Conservation (phyloP, 2,888 invertebrate genomes). For the Argynnis bischoffii region DNA sequence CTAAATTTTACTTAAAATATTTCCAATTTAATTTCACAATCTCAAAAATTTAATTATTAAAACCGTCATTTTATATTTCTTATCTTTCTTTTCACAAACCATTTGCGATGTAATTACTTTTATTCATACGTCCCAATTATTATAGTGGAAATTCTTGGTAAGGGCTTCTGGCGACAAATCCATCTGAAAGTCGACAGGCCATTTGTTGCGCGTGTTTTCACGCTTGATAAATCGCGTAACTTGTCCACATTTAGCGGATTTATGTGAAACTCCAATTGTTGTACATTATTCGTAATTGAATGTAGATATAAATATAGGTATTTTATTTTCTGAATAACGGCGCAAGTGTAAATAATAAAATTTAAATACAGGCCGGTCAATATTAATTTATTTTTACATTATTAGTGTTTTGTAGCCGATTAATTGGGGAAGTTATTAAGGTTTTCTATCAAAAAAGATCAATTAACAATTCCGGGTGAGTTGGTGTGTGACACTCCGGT, state of each 20-base stretch:
- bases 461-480: no score
- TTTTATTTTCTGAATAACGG: conserved; percentile 19
- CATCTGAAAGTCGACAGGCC: conserved; percentile 78
- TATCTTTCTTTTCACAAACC: background rate
- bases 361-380: no score
- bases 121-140: conserved; percentile 33
- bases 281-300: conserved; percentile 64
- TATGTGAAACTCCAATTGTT: conserved; percentile 60
- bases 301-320: conserved; percentile 16
- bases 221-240: conserved; percentile 76
- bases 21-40: no score
- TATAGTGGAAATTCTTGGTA: conserved; percentile 52
- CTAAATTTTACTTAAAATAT: no score
- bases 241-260: conserved; percentile 76
- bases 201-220: conserved; percentile 79
- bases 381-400: no score
- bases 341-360: conserved; percentile 33
- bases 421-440: no score
- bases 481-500: no score
- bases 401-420: no score
- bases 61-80: background rate
- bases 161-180: conserved; percentile 77
- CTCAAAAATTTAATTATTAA: no score
- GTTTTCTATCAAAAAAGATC: no score
- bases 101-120: conserved; percentile 19